Conservation (phyloP, 2,113 vertebrate genomes). For the Rafetus swinhoei region DNA sequence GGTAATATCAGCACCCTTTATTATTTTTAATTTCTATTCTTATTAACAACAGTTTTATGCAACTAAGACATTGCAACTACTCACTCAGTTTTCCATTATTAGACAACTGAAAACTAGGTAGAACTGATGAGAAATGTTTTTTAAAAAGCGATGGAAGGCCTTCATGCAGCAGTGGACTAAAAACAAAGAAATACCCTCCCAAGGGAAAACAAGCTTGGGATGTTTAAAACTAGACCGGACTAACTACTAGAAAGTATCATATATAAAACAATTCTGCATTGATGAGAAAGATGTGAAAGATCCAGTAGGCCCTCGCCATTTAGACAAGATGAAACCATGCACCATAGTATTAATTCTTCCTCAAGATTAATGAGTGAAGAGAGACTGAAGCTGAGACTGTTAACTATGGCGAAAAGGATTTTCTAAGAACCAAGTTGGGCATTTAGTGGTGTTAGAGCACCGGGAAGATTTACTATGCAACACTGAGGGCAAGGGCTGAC, state of each 20-base stretch:
- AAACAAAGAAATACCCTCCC: not conserved
- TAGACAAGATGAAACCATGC: not conserved
- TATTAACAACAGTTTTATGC: not conserved
- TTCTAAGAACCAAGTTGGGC: not conserved
- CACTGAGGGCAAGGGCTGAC: conserved; percentile 2
- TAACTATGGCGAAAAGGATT: not conserved
- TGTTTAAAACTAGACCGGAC: not conserved
- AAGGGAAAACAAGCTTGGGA: not conserved
- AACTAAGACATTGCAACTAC: not conserved
- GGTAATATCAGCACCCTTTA: not conserved
- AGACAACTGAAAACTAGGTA: not conserved
- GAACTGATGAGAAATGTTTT: not conserved
- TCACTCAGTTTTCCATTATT: not conserved
- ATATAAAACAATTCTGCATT: not conserved
- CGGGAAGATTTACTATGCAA: conserved; percentile 46
- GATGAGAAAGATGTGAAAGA: not conserved
- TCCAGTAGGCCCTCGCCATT: conserved; percentile 34
- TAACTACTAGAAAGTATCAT: conserved; percentile 33
- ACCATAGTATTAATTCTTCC: conserved; percentile 29
- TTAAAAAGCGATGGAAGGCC: not conserved
- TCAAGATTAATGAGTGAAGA: not conserved
- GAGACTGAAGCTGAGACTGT: too few relatives aligned
- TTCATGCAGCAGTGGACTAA: not conserved
- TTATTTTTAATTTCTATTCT: not conserved
- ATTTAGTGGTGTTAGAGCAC: conserved; percentile 42